These are phyloP conservation scores for Sinosuthora webbiana DNA, from an alignment of 2,113 vertebrate genomes.

Conservation along the genomic window DNA sequence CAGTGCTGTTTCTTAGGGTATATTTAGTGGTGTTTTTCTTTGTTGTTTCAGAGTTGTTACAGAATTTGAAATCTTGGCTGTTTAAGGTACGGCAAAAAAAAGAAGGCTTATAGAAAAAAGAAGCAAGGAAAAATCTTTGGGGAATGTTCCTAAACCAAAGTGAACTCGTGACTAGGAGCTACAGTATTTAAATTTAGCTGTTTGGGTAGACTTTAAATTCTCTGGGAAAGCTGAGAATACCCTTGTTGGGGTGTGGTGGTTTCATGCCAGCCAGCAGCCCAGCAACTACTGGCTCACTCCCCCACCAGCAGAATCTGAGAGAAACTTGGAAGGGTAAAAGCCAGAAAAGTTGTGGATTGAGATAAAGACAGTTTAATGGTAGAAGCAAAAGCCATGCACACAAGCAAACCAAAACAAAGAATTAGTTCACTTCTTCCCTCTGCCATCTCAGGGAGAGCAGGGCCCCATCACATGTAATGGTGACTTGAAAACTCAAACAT, in stretches of 20 bases:
- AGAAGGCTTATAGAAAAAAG: not conserved
- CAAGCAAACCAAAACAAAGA: not conserved
- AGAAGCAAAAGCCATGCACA: not conserved
- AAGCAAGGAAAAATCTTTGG: not conserved
- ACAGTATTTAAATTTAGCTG: not conserved
- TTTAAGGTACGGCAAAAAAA: not conserved
- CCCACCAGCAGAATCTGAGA: not conserved
- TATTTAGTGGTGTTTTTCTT: not conserved
- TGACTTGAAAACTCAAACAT: not conserved
- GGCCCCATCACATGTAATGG: no score
- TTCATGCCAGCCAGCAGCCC: not conserved
- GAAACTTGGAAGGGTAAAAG: not conserved
- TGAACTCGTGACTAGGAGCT: not conserved
- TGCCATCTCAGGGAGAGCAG: not conserved
- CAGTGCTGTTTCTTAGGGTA: not conserved
- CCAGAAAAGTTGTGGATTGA: not conserved
- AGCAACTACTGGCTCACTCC: rapidly evolving
- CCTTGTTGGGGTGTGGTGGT: not conserved
- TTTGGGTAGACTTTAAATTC: not conserved
- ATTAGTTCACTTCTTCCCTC: not conserved
- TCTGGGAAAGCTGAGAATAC: not conserved
- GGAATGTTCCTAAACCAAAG: not conserved
- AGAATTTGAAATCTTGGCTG: not conserved
- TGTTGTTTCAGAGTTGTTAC: not conserved
- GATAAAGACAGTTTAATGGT: not conserved